Base-by-base conservation (phyloP, 2,888 invertebrate species). In the Hololepta plana region DNA sequence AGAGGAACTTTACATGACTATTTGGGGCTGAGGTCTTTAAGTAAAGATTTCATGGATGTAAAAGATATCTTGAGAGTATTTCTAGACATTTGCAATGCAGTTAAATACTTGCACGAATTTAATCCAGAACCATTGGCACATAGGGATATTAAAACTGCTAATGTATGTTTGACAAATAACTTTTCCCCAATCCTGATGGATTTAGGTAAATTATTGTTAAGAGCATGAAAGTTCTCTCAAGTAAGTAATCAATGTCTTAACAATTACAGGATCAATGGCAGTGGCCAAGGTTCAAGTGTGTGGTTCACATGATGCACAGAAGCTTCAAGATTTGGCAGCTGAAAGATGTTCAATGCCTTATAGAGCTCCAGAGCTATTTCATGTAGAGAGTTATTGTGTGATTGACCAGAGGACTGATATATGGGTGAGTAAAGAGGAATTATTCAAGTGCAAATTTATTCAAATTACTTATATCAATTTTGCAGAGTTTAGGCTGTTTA, bases 321-420 rank as follows among this genome's bases (percentile, higher is more conserved):
- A 62, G 14, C 49, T 77, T 21, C 70, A 84, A 53, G 88, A 88
- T 45, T 54, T 70, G 26, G 85, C 85, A 2, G 79, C 77, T 24
- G 84, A 87, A 53, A 61, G 76, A 32, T 82, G 81, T 49, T 80
- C 82, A 12, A 85, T 88, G 74, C 72, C 84, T 3, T 90, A 84
- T 46, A 58, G 82, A 39, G 81, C 87, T 2, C 88, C 88, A 1
- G 88, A 88, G 51, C 55, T 90, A 25, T 90, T 88, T 45, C 73
- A 73, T 39, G 81, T 87, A 6, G 77, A 84, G 51, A 72, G 73
- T 31, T 74, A 79, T 42, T 70, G 75, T 41, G 68, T 71, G 40
- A 67, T 88, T 28, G 82, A 84, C 47, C 80, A 85, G 51, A 57
- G 80, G 36, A 79, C 80, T 16, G 87, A 88, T 54, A 74, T 87